Evolutionary conservation across 2,113 vertebrate genomes (phyloP).

Genomic region (Urocitellus parryii): DNA sequence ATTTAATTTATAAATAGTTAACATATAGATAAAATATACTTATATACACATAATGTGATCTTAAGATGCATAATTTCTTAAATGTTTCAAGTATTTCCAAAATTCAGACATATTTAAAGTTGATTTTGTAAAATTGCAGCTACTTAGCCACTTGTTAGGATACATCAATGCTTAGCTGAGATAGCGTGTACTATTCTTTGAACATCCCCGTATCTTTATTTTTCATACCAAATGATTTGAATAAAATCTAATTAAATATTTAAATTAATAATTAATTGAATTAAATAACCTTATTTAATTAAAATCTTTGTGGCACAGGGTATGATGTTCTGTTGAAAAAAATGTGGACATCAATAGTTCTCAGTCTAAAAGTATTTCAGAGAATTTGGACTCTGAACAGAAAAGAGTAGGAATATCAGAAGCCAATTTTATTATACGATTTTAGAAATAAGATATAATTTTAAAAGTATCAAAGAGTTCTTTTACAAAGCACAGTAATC

Average conservation of each 20-base stretch:
- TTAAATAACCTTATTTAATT: neutral
- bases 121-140: neutral
- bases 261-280: neutral
- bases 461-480: neutral
- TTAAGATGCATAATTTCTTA: neutral
- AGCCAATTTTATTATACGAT: neutral
- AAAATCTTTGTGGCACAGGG: neutral
- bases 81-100: neutral
- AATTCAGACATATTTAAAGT: neutral
- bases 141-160: neutral
- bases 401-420: neutral
- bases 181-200: neutral
- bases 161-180: neutral
- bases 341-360: neutral
- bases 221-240: neutral
- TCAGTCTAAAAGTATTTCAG: neutral
- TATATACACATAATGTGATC: neutral
- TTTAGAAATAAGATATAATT: neutral
- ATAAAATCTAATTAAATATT: neutral
- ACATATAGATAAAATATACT: neutral
- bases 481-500: neutral
- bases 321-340: constrained; percentile 22
- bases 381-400: neutral
- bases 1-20: neutral
- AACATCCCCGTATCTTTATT: neutral